A percentile compares a stretch with the other conserved stretches of the same genome.
phyloP scores from a whole-genome alignment of 2,888 invertebrate genomes.

The Hoplodrina blanda region DNA sequence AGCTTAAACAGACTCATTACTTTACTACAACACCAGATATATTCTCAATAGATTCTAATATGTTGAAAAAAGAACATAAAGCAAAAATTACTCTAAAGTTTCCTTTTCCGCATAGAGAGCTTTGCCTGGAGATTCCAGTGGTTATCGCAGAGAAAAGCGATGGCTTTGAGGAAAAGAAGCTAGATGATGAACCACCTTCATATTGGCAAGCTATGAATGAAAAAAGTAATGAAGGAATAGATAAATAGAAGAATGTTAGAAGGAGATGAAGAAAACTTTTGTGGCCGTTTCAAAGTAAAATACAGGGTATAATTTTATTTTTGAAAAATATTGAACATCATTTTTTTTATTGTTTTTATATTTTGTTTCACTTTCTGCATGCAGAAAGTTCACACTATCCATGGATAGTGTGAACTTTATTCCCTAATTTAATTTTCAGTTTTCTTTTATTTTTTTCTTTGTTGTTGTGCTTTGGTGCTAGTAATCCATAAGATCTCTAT shows the following conservation, averaged over 20 bases:
- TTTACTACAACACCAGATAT: neutral
- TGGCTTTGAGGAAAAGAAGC: neutral
- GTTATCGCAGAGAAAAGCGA: neutral
- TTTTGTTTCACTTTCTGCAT: too few relatives aligned
- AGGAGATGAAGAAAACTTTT: neutral
- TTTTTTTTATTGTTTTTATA: too few relatives aligned
- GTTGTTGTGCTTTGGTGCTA: too few relatives aligned
- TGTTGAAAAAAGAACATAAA: conserved; percentile 2
- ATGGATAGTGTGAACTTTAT: too few relatives aligned
- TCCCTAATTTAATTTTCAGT: too few relatives aligned
- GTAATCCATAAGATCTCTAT: too few relatives aligned
- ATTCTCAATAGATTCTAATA: neutral
- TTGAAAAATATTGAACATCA: too few relatives aligned
- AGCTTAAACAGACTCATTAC: too few relatives aligned
- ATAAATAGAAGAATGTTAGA: neutral
- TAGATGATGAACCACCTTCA: neutral
- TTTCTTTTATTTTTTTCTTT: too few relatives aligned
- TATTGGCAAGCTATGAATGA: conserved; percentile 7
- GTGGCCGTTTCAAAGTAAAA: too few relatives aligned
- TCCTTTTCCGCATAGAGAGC: neutral
- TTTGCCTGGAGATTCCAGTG: neutral
- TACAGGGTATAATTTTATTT: too few relatives aligned
- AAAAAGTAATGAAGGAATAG: neutral
- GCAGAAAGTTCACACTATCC: too few relatives aligned
- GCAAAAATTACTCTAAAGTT: conserved; percentile 3